These are phyloP conservation scores for Pongo pygmaeus DNA, from an alignment of 2,113 vertebrate species.

Conservation along the genomic window DNA sequence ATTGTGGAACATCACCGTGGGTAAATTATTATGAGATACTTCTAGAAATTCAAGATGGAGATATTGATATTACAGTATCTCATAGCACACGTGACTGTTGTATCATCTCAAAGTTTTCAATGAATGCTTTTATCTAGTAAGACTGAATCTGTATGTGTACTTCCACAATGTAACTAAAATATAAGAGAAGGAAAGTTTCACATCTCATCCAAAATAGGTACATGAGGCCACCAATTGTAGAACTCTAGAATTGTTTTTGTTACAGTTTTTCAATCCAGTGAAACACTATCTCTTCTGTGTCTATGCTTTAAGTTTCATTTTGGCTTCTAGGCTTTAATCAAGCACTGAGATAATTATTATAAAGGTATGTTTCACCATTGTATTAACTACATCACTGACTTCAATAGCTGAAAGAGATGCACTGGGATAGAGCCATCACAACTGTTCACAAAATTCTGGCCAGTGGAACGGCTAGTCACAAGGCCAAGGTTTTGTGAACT, in stretches of 20 bases:
- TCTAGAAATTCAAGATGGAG: conserved; percentile 1
- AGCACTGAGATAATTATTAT: neutral
- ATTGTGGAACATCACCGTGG: neutral
- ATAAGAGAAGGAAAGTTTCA: neutral
- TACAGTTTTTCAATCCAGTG: neutral
- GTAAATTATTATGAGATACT: neutral
- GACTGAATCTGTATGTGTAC: neutral
- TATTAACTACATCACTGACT: conserved; percentile 38
- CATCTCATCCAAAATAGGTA: neutral
- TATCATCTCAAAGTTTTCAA: neutral
- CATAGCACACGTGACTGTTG: neutral
- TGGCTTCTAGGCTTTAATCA: conserved; percentile 6
- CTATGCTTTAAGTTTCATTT: neutral
- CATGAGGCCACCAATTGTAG: neutral
- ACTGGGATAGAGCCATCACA: conserved; percentile 53
- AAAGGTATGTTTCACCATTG: neutral
- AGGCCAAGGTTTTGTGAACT: conserved; percentile 46
- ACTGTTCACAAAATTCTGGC: conserved; percentile 60
- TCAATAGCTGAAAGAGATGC: conserved; percentile 30
- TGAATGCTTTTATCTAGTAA: neutral
- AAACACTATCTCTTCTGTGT: neutral
- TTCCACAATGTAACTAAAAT: neutral
- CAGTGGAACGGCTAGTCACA: neutral
- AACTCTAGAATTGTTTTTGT: neutral
- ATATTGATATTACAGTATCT: neutral